Conservation (phyloP, 2,113 vertebrate genomes). For the Engystomops pustulosus region DNA sequence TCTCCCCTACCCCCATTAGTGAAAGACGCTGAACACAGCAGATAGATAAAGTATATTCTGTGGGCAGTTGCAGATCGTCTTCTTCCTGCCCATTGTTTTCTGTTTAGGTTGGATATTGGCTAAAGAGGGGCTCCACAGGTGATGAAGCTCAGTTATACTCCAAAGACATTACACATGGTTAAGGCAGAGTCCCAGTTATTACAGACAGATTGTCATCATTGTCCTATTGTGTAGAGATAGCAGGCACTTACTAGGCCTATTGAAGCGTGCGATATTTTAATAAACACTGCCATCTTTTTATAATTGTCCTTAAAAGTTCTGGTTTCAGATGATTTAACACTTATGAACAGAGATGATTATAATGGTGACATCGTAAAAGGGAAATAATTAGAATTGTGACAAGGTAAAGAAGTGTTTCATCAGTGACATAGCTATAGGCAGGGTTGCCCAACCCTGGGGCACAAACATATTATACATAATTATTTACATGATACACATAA, state of each 20-base stretch:
- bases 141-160: not conserved
- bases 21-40: no score
- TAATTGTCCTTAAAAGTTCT: conserved; percentile 11
- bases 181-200: not conserved
- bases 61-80: no score
- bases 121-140: not conserved
- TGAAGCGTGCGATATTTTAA: conserved; percentile 27
- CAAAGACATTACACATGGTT: not conserved
- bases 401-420: not conserved
- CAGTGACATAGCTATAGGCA: no score
- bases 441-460: no score
- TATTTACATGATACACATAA: no score
- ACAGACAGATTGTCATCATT: not conserved
- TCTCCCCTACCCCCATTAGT: no score
- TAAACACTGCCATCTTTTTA: conserved; percentile 26
- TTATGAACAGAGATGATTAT: conserved; percentile 18
- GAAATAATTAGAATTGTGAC: not conserved
- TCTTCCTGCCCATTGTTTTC: no score
- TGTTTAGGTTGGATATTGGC: no score
- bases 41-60: no score
- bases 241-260: conserved; percentile 7
- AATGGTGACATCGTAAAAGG: not conserved
- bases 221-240: conserved; percentile 10
- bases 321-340: conserved; percentile 5
- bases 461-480: no score